These are phyloP conservation scores for Agrotis puta DNA, from an alignment of 2,888 invertebrate genomes.

Conservation along the genomic window DNA sequence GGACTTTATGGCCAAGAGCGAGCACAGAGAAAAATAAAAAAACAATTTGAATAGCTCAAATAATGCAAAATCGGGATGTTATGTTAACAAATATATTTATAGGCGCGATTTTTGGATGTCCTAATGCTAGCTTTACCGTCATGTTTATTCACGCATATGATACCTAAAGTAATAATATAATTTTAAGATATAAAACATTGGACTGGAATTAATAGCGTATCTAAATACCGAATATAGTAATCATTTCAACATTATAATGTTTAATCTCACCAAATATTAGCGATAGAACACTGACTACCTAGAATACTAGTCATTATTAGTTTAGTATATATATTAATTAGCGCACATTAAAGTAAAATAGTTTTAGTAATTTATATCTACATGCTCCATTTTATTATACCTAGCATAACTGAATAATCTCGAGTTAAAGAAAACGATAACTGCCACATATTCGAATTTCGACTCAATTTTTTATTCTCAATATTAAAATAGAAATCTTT, in stretches of 20 bases:
- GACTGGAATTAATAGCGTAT: conserved; percentile 43
- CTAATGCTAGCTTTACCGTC: no score
- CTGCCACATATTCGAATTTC: conserved; percentile 88
- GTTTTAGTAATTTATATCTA: conserved; percentile 55
- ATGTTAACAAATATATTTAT: no score
- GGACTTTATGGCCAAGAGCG: no score
- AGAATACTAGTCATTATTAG: conserved; percentile 68
- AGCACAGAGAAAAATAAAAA: no score
- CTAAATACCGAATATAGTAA: conserved; percentile 41
- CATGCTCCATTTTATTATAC: conserved; percentile 61
- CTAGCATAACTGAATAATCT: conserved; percentile 72
- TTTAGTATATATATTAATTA: conserved; percentile 68
- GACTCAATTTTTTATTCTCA: conserved; percentile 77
- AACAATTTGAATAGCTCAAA: no score
- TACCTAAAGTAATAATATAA: conserved; percentile 9
- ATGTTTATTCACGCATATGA: conserved; percentile 6
- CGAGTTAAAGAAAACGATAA: conserved; percentile 72
- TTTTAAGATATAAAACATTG: conserved; percentile 32
- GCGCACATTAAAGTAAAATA: conserved; percentile 73
- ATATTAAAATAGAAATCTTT: conserved; percentile 67
- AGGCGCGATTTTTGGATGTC: no score
- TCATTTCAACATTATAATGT: conserved; percentile 49
- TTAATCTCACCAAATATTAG: conserved; percentile 64
- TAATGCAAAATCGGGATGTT: no score
- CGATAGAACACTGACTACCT: conserved; percentile 64